Base-by-base conservation (phyloP, 2,888 invertebrate genomes). In the Diplolepis rosae region DNA sequence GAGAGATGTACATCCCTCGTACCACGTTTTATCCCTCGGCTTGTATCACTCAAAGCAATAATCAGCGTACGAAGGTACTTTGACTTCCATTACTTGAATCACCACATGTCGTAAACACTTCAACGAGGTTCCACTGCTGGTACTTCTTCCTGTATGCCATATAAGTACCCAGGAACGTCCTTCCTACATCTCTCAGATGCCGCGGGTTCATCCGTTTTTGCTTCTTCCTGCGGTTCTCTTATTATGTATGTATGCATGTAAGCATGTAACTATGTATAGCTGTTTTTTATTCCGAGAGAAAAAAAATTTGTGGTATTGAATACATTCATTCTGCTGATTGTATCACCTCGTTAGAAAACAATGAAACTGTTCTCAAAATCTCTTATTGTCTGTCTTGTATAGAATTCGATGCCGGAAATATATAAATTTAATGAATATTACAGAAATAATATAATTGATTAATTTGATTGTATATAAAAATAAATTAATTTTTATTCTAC, bases 1-100 rank as follows among this genome's bases (percentile, higher is more conserved):
- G 39, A 61, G 32, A 18, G 32, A 56, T 32, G 18, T 32, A 32
- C 54, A 56, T n/a, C 24, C 61, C 61, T 39, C 24, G 7, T 39
- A n/a, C 24, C 18, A 2, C 32, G 35, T 35, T 56, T 56, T 56
- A 56, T 56, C 56, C 56, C 61, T 61, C 35, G 39, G 61, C 39
- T 61, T 61, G 61, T 61, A 61, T 61, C 61, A 61, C 61, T 61
- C 61, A 61, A 61, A 61, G 61, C 61, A 61, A 61, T 61, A 61
- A 61, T 61, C 61, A 61, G 35, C 35, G 35, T 61, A n/a, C 61
- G 24, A 24, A 35, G 61, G 61, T 61, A 61, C 39, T 61, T 61
- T 61, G 61, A 61, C 61, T 61, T 61, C 61, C 61, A 61, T 61
- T 61, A 61, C 61, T 61, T 35, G 61, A 61, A 61, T 61, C 39